Evolutionary conservation across 2,113 vertebrate species (phyloP), one percentile per base, ranked within the genome.

Genomic region (Galemys pyrenaicus): DNA sequence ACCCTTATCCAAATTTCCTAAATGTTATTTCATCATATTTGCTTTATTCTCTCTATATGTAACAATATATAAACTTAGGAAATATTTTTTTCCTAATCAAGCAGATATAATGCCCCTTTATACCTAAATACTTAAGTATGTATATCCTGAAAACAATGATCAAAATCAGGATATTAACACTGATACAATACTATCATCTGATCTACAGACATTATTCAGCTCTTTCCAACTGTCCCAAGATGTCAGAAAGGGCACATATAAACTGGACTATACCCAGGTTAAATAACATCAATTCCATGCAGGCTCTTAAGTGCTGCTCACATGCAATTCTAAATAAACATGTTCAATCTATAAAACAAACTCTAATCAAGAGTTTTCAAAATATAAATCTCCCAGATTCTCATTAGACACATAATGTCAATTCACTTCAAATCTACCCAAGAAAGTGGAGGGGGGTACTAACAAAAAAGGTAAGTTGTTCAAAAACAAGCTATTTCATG

Each of bases 1-100:
- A 84, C 17, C 22, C 37, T 74, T 20, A 44, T 37, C 24, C 20
- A 94, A 15, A 79, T 87, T 65, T 94, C 64, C 46, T 65, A 86
- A 90, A 68, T 84, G 20, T 64, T 85, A 60, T 65, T 78, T 94
- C 68, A 85, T 39, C 35, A 13, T n/a, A 91, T 56, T n/a, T 94
- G 46, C n/a, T 51, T 82, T 89, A 87, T 73, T 60, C 35, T 58
- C 9, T 71, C 10, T 74, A 2, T 74, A 2, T 7, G 19, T n/a
- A 37, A 84, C 62, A 56, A 79, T 32, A 78, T 5, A 70, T 9
- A 94, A 13, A 89, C 28, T 75, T 88, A 39, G 67, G 22, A 85
- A 39, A 22, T 15, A 30, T 26, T 28, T 60, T 58, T 85, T 46
- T 35, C 46, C 35, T 80, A 81, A 30, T 30, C 3, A 12, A n/a